Conservation (phyloP, 2,888 invertebrate species). For the Alcis repandata region DNA sequence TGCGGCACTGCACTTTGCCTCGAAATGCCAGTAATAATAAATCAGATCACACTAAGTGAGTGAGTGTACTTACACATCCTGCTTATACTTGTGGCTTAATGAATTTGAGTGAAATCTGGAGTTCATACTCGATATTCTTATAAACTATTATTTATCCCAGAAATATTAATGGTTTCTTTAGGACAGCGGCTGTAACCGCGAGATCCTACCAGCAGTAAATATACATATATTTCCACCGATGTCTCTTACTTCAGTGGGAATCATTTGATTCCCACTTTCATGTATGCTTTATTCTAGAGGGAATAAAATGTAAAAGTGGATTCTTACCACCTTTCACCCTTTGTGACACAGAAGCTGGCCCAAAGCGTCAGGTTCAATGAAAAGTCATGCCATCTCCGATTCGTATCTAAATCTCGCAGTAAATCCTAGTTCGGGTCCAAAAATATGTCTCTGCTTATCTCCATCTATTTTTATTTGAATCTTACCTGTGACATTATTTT, state of each 20-base stretch:
- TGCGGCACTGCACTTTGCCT: too few relatives aligned
- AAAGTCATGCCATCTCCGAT: conserved; percentile 45
- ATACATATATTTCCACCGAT: not conserved
- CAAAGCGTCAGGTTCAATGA: conserved; percentile 43
- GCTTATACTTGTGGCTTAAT: too few relatives aligned
- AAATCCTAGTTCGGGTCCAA: conserved; percentile 44
- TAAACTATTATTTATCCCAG: too few relatives aligned
- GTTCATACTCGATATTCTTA: too few relatives aligned
- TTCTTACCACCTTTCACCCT: conserved; percentile 33
- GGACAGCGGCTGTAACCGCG: too few relatives aligned
- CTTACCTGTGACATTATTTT: conserved; percentile 27
- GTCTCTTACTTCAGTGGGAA: not conserved
- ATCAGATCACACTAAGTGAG: too few relatives aligned
- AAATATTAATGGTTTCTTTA: too few relatives aligned
- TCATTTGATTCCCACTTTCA: conserved; percentile 13
- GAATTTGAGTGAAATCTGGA: too few relatives aligned
- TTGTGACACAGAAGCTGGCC: conserved; percentile 35
- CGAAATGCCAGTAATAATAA: too few relatives aligned
- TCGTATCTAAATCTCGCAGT: conserved; percentile 47
- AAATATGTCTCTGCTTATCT: conserved; percentile 46
- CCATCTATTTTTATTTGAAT: conserved; percentile 41
- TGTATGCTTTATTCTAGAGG: conserved; percentile 2
- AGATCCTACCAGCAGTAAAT: not conserved
- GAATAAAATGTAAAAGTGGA: conserved; percentile 22
- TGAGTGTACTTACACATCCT: too few relatives aligned